Conservation (phyloP, 2,888 invertebrate species). For the Diaphora mendica region DNA sequence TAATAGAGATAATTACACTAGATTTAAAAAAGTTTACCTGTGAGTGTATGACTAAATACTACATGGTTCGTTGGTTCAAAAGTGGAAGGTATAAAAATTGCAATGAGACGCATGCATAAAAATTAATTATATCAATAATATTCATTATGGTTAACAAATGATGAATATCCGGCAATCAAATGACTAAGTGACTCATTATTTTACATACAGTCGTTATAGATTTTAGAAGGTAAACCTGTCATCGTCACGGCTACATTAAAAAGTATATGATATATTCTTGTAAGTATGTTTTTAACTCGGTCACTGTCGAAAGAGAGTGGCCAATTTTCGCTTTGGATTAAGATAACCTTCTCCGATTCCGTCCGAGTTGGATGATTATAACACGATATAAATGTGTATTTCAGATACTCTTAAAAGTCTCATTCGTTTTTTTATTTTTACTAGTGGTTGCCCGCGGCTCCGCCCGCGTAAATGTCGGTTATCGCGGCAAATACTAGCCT, state of each 20-base stretch:
- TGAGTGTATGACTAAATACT: slow-evolving; percentile 2
- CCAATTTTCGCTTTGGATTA: slow-evolving; percentile 9
- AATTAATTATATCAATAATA: slow-evolving; percentile 8
- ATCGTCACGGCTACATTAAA: slow-evolving; percentile 12
- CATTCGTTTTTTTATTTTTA: too few relatives aligned
- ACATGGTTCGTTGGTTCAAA: not conserved
- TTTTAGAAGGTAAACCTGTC: slow-evolving; percentile 14
- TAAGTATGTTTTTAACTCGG: slow-evolving; percentile 19
- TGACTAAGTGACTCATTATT: slow-evolving; percentile 11
- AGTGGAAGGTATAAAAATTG: not conserved
- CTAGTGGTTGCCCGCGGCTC: too few relatives aligned
- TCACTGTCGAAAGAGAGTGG: slow-evolving; percentile 28
- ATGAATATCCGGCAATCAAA: slow-evolving; percentile 12
- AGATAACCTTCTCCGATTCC: slow-evolving; percentile 19
- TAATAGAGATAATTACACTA: slow-evolving; percentile 1
- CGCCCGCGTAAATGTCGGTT: too few relatives aligned
- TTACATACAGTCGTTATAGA: slow-evolving; percentile 10
- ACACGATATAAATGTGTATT: not conserved
- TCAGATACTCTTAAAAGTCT: not conserved
- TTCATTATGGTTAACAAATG: slow-evolving; percentile 14
- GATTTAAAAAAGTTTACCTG: slow-evolving; percentile 18
- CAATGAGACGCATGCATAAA: not conserved
- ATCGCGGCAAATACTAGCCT: too few relatives aligned
- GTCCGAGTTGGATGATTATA: slow-evolving; percentile 5
- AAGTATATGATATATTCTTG: slow-evolving; percentile 11